These are phyloP conservation scores for Zaprionus gabonicus DNA, from an alignment of 1,140 invertebrate species.

Conservation along the genomic window DNA sequence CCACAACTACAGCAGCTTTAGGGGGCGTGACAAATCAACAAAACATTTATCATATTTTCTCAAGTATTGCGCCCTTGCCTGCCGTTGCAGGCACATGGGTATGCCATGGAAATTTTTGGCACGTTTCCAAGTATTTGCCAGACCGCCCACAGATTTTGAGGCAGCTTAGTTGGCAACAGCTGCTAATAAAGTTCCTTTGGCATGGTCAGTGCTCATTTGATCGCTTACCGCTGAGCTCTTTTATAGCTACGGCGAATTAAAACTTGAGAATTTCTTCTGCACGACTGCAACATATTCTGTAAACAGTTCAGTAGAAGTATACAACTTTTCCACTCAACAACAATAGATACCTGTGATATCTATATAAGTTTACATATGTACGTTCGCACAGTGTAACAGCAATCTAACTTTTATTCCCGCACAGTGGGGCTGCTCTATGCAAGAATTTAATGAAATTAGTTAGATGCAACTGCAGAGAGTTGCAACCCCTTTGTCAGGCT, in stretches of 20 bases:
- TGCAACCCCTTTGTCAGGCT: background rate
- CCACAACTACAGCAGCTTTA: background rate
- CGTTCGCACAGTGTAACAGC: background rate
- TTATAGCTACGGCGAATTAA: constrained; percentile 30
- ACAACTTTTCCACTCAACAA: background rate
- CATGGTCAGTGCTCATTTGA: constrained; percentile 59
- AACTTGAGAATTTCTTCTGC: constrained; percentile 1
- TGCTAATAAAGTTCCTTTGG: constrained; percentile 69
- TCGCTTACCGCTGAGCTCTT: constrained; percentile 11
- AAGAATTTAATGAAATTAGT: background rate
- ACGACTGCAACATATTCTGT: background rate
- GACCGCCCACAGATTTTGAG: constrained; percentile 32
- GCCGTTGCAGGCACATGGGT: constrained; percentile 6
- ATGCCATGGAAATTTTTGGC: constrained; percentile 43
- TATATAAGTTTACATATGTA: too few relatives aligned
- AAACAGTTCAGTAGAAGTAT: background rate
- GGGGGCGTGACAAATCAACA: constrained; percentile 20
- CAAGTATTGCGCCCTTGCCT: constrained; percentile 32
- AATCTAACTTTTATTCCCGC: background rate
- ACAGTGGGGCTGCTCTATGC: background rate
- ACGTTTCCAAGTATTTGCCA: constrained; percentile 42
- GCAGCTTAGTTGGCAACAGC: constrained; percentile 55
- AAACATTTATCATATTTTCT: constrained; percentile 32
- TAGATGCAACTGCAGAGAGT: background rate
- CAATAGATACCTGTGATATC: too few relatives aligned